Evolutionary conservation across 2,888 invertebrate species (phyloP).

Genomic region (Notodonta ziczac): DNA sequence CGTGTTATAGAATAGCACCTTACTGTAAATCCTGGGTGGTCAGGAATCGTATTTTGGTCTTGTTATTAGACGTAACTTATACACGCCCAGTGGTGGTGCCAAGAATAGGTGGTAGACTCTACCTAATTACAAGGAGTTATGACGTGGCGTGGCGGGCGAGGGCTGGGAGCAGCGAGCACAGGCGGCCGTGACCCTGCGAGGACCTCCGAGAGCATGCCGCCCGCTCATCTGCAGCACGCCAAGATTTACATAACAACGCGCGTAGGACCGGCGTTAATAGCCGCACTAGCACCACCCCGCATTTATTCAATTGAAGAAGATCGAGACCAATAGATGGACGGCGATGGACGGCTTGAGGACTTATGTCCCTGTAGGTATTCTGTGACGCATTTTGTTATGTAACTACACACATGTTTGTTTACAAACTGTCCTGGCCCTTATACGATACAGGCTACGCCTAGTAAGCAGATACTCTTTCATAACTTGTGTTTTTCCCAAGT

Average conservation of each 20-base stretch:
- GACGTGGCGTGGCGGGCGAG: slow-evolving; percentile 38
- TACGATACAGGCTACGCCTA: too few relatives aligned
- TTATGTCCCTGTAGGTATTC: slow-evolving; percentile 23
- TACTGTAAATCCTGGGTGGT: slow-evolving; percentile 12
- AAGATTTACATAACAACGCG: slow-evolving; percentile 72
- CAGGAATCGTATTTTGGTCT: slow-evolving; percentile 17
- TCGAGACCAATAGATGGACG: slow-evolving; percentile 69
- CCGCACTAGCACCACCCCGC: slow-evolving; percentile 56
- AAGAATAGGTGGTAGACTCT: slow-evolving; percentile 27
- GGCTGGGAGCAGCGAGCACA: slow-evolving; percentile 47
- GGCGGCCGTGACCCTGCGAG: slow-evolving; percentile 52
- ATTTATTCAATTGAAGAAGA: slow-evolving; percentile 79
- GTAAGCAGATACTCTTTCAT: too few relatives aligned
- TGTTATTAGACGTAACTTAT: slow-evolving; percentile 23
- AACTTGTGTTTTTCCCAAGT: too few relatives aligned
- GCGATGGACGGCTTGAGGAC: slow-evolving; percentile 65
- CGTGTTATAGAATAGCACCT: too few relatives aligned
- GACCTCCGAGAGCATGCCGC: slow-evolving; percentile 30
- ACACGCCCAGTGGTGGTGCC: slow-evolving; percentile 18
- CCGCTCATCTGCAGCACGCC: slow-evolving; percentile 40
- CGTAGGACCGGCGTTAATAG: slow-evolving; percentile 54
- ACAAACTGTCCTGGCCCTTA: not conserved
- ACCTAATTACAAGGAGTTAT: slow-evolving; percentile 36
- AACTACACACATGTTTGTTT: slow-evolving; percentile 13
- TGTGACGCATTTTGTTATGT: slow-evolving; percentile 23